A percentile compares a stretch with the other conserved stretches of the same genome.
phyloP scores from a whole-genome alignment of 1,140 invertebrate genomes.

The Hycleus phaleratus region DNA sequence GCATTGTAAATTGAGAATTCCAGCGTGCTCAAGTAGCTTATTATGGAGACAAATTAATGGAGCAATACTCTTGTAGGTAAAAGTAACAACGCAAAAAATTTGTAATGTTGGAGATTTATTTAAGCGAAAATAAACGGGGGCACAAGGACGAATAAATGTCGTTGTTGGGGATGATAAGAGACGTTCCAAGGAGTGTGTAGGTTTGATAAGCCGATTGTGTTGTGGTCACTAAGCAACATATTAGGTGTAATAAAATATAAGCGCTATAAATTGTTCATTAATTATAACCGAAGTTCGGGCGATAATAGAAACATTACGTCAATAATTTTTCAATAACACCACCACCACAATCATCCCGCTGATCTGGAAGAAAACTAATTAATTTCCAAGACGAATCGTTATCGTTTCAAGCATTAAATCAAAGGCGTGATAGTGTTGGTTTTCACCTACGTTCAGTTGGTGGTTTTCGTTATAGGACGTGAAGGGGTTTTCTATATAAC shows the following conservation, averaged over 20 bases:
- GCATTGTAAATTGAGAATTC: background rate
- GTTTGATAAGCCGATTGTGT: conserved; percentile 25
- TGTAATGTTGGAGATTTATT: background rate
- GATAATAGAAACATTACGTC: too few species aligned
- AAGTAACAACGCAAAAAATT: background rate
- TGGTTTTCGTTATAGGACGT: too few species aligned
- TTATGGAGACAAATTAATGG: background rate
- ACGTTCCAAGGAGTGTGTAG: conserved; percentile 17
- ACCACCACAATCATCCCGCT: background rate
- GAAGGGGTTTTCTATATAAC: too few species aligned
- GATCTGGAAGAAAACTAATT: conserved; percentile 10
- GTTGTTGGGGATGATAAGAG: conserved; percentile 2
- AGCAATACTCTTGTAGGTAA: background rate
- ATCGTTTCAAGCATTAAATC: conserved; percentile 12
- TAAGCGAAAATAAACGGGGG: background rate
- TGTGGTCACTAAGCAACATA: conserved; percentile 23
- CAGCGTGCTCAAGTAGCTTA: background rate
- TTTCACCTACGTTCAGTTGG: conserved; percentile 6
- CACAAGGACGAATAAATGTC: background rate
- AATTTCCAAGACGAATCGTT: conserved; percentile 12
- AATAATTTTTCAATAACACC: conserved; percentile 7
- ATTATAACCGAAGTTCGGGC: too few species aligned
- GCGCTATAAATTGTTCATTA: too few species aligned
- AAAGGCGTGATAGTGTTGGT: conserved; percentile 4
- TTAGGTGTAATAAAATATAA: too few species aligned